Conservation (phyloP, 2,888 invertebrate species). For the Ormyrus thymus region DNA sequence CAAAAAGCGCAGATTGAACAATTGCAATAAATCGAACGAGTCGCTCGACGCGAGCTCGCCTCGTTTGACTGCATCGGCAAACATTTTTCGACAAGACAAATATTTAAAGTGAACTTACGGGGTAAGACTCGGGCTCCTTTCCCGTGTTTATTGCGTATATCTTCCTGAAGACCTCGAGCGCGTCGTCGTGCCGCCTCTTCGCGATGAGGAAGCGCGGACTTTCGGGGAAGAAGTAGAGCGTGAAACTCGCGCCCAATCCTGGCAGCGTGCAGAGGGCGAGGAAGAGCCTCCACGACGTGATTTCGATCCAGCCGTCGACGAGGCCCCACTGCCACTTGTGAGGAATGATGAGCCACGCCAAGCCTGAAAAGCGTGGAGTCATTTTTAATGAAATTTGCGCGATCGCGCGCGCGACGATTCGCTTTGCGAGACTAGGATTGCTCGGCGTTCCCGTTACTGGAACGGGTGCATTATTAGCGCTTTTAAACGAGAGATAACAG, state of each 20-base stretch:
- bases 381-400: background rate
- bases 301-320: constrained; percentile 71
- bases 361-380: constrained; percentile 63
- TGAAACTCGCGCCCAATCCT: constrained; percentile 81
- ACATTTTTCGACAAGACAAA: background rate
- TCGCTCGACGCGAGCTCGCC: no score
- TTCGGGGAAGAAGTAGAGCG: constrained; percentile 82
- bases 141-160: constrained; percentile 83
- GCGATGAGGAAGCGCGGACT: constrained; percentile 88
- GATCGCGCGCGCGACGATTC: no score
- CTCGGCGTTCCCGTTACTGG: no score
- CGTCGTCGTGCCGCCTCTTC: constrained; percentile 81
- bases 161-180: constrained; percentile 80
- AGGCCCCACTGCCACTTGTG: constrained; percentile 77
- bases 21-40: no score
- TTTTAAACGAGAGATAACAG: no score
- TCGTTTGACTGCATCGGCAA: background rate
- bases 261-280: constrained; percentile 81
- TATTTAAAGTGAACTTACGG: constrained; percentile 76
- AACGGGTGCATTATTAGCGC: no score
- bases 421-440: no score
- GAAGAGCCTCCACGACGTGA: constrained; percentile 81
- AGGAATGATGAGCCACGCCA: constrained; percentile 86
- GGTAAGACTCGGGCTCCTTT: constrained; percentile 79
- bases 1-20: no score